Percentiles rank a stretch among this genome's conserved stretches.
phyloP scores from a whole-genome alignment of 2,113 vertebrate genomes.

The Hipposideros armiger region DNA sequence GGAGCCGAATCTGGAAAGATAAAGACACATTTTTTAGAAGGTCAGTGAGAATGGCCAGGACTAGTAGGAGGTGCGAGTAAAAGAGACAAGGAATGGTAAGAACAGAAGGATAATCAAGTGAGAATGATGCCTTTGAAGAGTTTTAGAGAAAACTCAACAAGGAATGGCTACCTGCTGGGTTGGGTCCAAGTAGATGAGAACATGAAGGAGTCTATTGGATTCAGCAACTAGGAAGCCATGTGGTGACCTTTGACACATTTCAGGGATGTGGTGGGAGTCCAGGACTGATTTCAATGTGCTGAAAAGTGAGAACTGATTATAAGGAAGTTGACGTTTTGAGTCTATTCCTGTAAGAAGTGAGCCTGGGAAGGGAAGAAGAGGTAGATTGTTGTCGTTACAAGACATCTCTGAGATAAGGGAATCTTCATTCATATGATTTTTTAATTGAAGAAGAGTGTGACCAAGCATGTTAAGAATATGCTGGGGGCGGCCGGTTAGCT shows the following conservation, averaged over 20 bases:
- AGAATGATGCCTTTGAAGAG: neutral
- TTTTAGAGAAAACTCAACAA: slow-evolving; percentile 7
- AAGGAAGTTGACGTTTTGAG: neutral
- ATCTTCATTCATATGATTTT: neutral
- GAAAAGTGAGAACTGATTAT: neutral
- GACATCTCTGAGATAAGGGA: neutral
- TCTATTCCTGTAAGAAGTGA: neutral
- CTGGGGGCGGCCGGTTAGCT: no score
- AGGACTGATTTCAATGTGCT: neutral
- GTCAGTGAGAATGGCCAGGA: neutral
- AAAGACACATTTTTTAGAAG: neutral
- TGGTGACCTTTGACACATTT: neutral
- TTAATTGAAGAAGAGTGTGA: neutral
- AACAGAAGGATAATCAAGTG: neutral
- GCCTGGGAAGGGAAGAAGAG: neutral
- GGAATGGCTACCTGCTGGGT: neutral
- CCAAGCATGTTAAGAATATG: neutral
- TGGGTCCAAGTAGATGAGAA: neutral
- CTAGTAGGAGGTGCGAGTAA: neutral
- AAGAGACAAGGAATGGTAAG: neutral
- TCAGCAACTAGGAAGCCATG: neutral
- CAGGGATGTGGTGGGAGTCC: neutral
- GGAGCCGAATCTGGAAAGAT: neutral
- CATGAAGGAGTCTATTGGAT: neutral
- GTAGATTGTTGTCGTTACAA: neutral